phyloP scores from a whole-genome alignment of 2,113 vertebrate species.

The Chiloscyllium plagiosum region DNA sequence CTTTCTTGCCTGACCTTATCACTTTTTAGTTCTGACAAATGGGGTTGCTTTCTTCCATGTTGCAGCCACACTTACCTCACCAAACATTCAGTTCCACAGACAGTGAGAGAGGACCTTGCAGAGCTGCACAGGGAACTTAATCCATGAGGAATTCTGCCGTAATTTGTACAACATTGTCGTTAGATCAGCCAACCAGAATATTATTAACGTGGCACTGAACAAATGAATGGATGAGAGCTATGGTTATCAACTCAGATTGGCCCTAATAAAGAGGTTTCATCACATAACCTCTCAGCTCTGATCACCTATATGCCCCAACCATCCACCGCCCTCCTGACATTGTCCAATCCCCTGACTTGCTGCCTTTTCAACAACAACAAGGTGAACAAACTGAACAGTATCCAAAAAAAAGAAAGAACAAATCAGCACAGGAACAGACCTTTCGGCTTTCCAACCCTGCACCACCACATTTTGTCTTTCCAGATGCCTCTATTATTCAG shows the following conservation, averaged over 20 bases:
- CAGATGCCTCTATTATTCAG: not conserved
- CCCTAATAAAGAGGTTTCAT: not conserved
- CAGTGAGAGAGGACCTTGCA: not conserved
- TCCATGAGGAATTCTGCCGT: not conserved
- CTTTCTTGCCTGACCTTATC: not conserved
- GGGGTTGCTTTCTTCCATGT: not conserved
- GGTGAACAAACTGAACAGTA: no score
- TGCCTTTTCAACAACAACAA: no score
- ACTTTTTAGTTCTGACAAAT: slow-evolving; percentile 1
- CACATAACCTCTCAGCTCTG: not conserved
- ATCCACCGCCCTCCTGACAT: not conserved
- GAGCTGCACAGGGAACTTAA: not conserved
- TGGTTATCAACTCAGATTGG: not conserved
- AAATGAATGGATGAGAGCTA: not conserved
- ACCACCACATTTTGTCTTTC: no score
- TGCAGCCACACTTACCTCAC: not conserved
- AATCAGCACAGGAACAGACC: no score
- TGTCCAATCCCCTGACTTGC: no score
- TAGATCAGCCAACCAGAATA: not conserved
- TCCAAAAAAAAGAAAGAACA: no score
- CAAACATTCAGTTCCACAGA: not conserved
- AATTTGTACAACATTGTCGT: not conserved
- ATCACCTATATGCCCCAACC: not conserved
- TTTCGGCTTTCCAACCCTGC: no score
- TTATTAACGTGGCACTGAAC: not conserved